A percentile compares a stretch with the other conserved stretches of the same genome.
Evolutionary conservation across 2,113 vertebrate genomes (phyloP).

Genomic region (Sakesphorus luctuosus): DNA sequence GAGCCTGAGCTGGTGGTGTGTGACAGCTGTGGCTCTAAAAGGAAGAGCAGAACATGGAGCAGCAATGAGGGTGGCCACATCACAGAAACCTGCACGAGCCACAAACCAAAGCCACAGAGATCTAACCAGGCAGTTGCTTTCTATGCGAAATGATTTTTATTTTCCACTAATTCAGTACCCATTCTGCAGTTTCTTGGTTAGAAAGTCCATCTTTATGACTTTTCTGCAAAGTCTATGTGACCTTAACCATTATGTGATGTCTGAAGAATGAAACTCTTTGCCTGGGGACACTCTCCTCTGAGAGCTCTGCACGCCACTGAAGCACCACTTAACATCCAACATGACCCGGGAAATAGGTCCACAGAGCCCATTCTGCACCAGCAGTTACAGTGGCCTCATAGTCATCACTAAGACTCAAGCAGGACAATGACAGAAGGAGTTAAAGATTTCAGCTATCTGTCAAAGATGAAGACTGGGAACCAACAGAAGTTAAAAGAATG

Average conservation of each 20-base stretch:
- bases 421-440: neutral
- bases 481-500: neutral
- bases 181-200: neutral
- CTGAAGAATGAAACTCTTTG: neutral
- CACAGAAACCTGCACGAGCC: rapidly evolving
- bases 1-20: neutral
- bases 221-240: neutral
- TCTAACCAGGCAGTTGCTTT: neutral
- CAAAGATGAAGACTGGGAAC: neutral
- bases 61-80: neutral
- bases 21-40: neutral
- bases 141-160: neutral
- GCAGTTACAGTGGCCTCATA: neutral
- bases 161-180: neutral
- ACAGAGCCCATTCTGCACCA: neutral
- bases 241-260: neutral
- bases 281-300: neutral
- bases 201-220: neutral
- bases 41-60: neutral
- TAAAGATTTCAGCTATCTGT: neutral
- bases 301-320: rapidly evolving
- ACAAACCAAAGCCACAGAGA: neutral
- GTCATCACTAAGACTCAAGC: neutral
- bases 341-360: neutral
- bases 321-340: neutral